Conservation (phyloP, 2,888 invertebrate species). For the Odontomyia ornata region DNA sequence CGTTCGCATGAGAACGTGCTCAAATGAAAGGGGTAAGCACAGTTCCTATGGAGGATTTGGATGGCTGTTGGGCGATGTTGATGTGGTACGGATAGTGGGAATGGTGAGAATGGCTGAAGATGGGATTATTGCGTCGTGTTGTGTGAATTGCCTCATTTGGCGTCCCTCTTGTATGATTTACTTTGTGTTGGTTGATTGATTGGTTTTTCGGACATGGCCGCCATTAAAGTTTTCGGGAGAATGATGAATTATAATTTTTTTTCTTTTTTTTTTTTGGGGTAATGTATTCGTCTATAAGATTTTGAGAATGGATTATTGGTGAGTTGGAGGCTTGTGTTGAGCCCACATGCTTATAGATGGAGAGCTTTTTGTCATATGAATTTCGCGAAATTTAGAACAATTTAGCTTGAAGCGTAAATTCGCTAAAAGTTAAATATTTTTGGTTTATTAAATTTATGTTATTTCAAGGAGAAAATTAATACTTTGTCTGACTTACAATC, state of each 20-base stretch:
- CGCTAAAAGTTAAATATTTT: no score
- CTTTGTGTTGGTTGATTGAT: constrained; percentile 35
- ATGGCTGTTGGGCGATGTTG: constrained; percentile 11
- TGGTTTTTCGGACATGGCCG: constrained; percentile 31
- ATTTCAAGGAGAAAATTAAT: no score
- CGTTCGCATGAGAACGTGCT: not conserved
- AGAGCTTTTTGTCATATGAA: no score
- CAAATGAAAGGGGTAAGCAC: constrained; percentile 32
- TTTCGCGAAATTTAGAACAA: no score
- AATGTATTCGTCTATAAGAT: not conserved
- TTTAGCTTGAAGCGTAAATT: no score
- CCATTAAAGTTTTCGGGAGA: constrained; percentile 27
- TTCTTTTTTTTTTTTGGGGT: not conserved
- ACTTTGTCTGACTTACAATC: no score
- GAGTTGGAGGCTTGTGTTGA: no score
- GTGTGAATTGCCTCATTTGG: constrained; percentile 19
- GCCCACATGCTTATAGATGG: no score
- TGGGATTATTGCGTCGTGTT: constrained; percentile 21
- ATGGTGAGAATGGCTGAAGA: not conserved
- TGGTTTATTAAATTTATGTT: no score
- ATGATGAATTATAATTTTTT: constrained; percentile 24
- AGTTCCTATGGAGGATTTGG: not conserved
- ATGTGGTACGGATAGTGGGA: not conserved
- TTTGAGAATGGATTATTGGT: no score
- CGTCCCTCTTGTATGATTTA: not conserved